Base-by-base conservation (phyloP, 2,888 invertebrate species). In the Villa cingulata region DNA sequence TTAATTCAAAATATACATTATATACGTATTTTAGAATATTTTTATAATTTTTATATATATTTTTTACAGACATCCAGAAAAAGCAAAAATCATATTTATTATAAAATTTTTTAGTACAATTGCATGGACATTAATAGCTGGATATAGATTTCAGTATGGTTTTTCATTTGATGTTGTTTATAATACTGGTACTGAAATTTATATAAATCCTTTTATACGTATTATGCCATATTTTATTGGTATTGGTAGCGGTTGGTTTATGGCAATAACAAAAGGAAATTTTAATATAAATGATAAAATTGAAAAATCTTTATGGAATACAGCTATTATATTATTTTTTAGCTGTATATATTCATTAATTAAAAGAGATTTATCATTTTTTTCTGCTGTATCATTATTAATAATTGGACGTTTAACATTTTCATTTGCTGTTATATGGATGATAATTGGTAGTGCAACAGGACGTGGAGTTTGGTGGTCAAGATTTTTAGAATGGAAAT, bases 361-460 rank as follows among this genome's bases (percentile, higher is more conserved):
- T 6, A 58, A 61, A 3, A 64, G 70, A 27, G 64, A 72, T 48
- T 58, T 76, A 52, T 65, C 74, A 0, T 60, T 72, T 0, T 48
- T 72, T 10, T 54, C 66, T 37, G 67, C 74, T 7, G 71, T 74
- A 0, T 51, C 74, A 12, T 69, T 77, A 48, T 70, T 73, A 37
- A 72, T 72, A 1, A 48, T 74, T 7, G 71, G 74, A 4, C 70
- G 76, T 39, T 65, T 74, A 1, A 59, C 70, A 17, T 77, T 77
- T 72, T 74, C 72, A 3, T 48, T 74, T 19, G 72, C 75, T 5
- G 58, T 77, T 6, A 72, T 72, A 37, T 78, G 78, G 77, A 59
- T 76, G 53, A 62, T 76, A 27, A 61, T 75, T 15, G 75, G 76
- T 39, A 77, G 77, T 55, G 68, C 68, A 27, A 74, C 74, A 2